These are phyloP conservation scores for Scaptodrosophila lebanonensis DNA, from an alignment of 1,140 invertebrate species.

Conservation along the genomic window DNA sequence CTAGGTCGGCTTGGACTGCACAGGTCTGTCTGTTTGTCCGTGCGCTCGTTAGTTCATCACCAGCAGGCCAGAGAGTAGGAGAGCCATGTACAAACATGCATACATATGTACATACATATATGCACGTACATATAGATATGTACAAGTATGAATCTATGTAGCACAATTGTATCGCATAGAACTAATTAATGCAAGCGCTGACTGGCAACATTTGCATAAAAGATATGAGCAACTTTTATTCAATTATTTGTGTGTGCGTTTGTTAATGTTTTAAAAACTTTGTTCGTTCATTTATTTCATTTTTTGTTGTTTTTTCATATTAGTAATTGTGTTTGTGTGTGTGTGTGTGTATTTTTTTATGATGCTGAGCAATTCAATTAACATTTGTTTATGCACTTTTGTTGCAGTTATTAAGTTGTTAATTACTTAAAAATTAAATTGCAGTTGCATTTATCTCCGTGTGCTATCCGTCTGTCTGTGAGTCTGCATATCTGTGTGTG, in stretches of 20 bases:
- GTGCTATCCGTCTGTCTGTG: neutral
- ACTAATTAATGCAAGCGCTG: constrained; percentile 35
- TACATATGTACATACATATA: neutral
- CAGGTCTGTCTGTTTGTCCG: no score
- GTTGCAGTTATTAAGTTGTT: constrained; percentile 31
- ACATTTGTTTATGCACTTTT: constrained; percentile 21
- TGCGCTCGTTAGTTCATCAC: no score
- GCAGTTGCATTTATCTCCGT: constrained; percentile 9
- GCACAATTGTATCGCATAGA: neutral
- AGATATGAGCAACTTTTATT: constrained; percentile 27
- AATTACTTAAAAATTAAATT: no score
- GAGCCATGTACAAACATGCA: neutral
- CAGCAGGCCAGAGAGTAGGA: no score
- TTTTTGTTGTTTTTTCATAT: constrained; percentile 3
- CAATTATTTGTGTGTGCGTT: no score
- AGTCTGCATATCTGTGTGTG: no score
- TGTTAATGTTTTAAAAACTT: no score
- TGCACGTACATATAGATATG: no score
- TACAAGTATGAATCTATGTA: no score
- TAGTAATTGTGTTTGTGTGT: neutral
- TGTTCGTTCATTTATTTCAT: neutral
- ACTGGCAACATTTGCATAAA: constrained; percentile 42
- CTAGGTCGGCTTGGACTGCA: neutral
- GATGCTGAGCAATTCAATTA: constrained; percentile 38
- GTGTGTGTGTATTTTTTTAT: neutral